These are phyloP conservation scores for Cataglyphis rosenhaueri DNA, from an alignment of 2,888 invertebrate genomes.

Conservation along the genomic window DNA sequence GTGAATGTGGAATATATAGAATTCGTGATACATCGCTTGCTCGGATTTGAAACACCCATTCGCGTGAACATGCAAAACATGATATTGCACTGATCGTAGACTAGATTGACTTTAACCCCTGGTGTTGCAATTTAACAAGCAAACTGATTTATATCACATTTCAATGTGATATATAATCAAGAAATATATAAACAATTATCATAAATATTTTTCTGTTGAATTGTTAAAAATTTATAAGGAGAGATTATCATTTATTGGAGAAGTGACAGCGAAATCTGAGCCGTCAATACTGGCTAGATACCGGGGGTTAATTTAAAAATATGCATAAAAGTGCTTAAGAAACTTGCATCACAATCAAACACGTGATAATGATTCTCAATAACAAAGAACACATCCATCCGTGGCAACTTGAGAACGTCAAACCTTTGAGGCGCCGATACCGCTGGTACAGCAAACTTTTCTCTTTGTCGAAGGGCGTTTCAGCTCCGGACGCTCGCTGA, in stretches of 20 bases:
- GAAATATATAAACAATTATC: neutral
- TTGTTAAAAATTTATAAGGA: neutral
- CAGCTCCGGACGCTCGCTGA: conserved; percentile 43
- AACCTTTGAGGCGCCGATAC: conserved; percentile 59
- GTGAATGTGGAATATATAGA: conserved; percentile 16
- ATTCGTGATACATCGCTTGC: conserved; percentile 43
- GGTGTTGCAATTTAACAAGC: neutral
- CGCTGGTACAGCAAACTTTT: conserved; percentile 51
- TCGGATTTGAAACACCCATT: conserved; percentile 66
- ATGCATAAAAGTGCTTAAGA: conserved; percentile 40
- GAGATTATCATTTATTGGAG: neutral
- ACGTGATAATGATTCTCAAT: conserved; percentile 44
- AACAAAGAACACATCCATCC: conserved; percentile 55
- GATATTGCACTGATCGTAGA: conserved; percentile 33
- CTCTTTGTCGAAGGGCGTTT: conserved; percentile 51
- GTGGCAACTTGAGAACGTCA: conserved; percentile 61
- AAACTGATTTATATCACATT: neutral
- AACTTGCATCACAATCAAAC: conserved; percentile 54
- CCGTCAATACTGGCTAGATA: neutral
- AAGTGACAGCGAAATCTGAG: neutral
- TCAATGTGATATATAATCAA: neutral
- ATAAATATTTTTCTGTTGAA: neutral
- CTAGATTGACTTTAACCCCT: conserved; percentile 41
- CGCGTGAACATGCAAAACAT: conserved; percentile 60
- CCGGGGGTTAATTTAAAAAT: conserved; percentile 50